Evolutionary conservation across 1,140 invertebrate species (phyloP).

Genomic region (Sarcophaga bullata): DNA sequence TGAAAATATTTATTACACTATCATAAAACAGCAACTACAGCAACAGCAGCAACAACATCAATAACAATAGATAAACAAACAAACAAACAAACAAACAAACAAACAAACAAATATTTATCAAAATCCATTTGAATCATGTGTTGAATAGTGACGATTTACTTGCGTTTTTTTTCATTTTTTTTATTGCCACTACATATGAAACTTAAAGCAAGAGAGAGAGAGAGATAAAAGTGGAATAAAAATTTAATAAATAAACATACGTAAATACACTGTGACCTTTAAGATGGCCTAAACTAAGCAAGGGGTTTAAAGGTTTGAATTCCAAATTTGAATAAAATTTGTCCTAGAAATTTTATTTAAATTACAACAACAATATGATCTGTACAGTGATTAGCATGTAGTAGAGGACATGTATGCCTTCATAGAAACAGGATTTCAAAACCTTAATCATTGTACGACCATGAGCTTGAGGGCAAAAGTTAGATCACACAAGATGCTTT

Average conservation of each 20-base stretch:
- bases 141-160: slow-evolving; percentile 1
- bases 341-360: too few species aligned
- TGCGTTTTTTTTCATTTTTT: neutral
- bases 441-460: too few species aligned
- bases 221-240: too few species aligned
- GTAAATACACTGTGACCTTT: neutral
- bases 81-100: neutral
- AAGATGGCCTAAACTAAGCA: neutral
- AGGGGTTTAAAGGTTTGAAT: neutral
- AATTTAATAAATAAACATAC: neutral
- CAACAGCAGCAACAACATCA: neutral
- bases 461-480: too few species aligned
- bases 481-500: too few species aligned
- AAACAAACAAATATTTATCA: neutral
- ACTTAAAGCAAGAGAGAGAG: neutral
- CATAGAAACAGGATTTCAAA: too few species aligned
- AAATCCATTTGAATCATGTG: slow-evolving; percentile 13
- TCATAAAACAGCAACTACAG: neutral
- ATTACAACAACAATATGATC: too few species aligned
- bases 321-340: too few species aligned
- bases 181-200: neutral
- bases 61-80: neutral
- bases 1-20: neutral
- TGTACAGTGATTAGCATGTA: too few species aligned
- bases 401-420: too few species aligned